Evolutionary conservation across 2,113 vertebrate species (phyloP).

Genomic region (Myiozetetes cayanensis): DNA sequence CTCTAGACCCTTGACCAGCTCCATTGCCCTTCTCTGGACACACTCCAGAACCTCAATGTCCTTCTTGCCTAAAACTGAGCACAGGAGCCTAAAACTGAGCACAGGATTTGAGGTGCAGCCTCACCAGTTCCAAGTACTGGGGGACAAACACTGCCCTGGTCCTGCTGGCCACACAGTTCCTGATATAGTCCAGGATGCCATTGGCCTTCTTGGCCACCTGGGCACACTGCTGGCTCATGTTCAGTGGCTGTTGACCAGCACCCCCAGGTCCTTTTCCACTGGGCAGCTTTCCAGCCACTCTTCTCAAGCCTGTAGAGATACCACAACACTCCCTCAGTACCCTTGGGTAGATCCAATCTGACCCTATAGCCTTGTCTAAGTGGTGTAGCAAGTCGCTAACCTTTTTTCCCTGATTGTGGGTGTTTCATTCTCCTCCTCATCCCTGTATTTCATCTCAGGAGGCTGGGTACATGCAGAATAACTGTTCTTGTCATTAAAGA

Average conservation of each 20-base stretch:
- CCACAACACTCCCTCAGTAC: neutral
- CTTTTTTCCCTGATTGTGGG: neutral
- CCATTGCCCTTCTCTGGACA: neutral
- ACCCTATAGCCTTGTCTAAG: neutral
- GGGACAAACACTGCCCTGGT: neutral
- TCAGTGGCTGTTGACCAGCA: rapidly evolving
- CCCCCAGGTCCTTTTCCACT: neutral
- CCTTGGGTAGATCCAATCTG: neutral
- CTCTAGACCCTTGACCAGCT: neutral
- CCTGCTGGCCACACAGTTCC: neutral
- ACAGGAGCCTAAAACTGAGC: neutral
- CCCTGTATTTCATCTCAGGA: neutral
- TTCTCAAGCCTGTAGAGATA: neutral
- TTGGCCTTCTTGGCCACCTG: neutral
- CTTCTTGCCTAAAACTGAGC: neutral
- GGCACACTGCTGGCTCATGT: neutral
- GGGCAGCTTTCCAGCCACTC: neutral
- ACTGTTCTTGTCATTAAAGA: neutral
- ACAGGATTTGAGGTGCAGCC: too few relatives aligned
- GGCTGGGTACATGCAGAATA: neutral
- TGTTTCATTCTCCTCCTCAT: neutral
- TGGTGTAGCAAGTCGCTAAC: neutral
- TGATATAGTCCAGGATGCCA: neutral
- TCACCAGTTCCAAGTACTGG: neutral
- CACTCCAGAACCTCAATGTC: neutral